Evolutionary conservation across 2,797 vertebrate species (phyloP), one percentile per base, ranked within the genome.

Genomic region (Silurus aristotelis): DNA sequence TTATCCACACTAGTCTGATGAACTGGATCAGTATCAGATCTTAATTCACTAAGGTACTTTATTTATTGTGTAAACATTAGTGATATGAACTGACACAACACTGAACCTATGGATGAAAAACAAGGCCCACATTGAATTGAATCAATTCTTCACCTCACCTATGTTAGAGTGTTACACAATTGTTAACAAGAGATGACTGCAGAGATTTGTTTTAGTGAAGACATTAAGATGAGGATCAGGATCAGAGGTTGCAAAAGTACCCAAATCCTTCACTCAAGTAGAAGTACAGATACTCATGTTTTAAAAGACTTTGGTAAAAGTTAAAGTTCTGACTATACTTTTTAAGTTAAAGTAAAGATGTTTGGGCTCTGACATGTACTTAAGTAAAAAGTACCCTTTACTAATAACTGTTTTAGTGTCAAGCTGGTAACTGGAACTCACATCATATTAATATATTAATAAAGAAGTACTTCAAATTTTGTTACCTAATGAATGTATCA

Each of bases 1-100:
- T 6, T 2, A 22, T n/a, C 77, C 43, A 79, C 63, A 79, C n/a
- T 19, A 27, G 78, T 8, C 63, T 19, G 61, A 80, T 25, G 15
- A 80, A 64, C 61, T 52, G 46, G n/a, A 66, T 66, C 63, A 19
- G 61, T 27, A 25, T 48, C 60, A 80, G 80, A 46, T 79, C 15
- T 84, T 84, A 77, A 70, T 70, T 48, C 72, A 2, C 67, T 70
- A 66, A 77, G 80, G 80, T 70, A 82, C 70, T 82, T 82, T 82
- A 70, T 58, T 82, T 82, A 70, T 58, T 82, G 10, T 70, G 64
- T 82, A 82, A 68, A 68, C 80, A 22, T 3, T 5, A 31, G 15
- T 14, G n/a, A 68, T 81, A 31, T 31, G 55, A 64, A 56, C 25
- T 68, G 64, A 56, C 64, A 68, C n/a, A 66, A 31, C 15, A 82